Base-by-base conservation (phyloP, 2,888 invertebrate genomes). In the Tricholauxania praeusta region DNA sequence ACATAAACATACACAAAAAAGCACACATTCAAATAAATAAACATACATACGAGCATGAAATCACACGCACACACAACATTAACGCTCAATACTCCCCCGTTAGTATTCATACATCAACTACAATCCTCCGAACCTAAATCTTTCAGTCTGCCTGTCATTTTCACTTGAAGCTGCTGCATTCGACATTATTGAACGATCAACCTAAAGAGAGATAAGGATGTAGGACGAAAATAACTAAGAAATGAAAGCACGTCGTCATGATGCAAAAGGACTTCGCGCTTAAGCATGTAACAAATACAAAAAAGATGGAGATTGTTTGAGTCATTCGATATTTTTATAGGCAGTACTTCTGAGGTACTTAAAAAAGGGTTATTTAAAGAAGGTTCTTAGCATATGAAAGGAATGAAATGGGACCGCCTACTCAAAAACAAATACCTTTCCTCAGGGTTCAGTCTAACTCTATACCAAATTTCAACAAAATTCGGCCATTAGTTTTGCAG, bases 141-240 rank as follows among this genome's bases (percentile, higher is more conserved):
- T 22, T 10, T 49, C 19, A 19, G 39, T 39, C 39, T 14, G 28
- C 14, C 64, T 64, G 64, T 28, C 64, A 64, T 52, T 22, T 64
- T 64, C 51, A 64, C 51, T 64, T 28, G 64, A 51, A 52, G 64
- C 17, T 51, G n/a, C 22, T 51, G 28, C 14, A n/a, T 39, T 17
- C 63, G 39, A 17, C n/a, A 32, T 52, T 66, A 67, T 67, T 47
- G 67, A 67, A 57, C 67, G 67, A 67, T 67, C 67, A 67, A 67
- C 19, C 55, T 19, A 57, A 32, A 52, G 15, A 12, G 17, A 39
- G 55, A 67, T 39, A 67, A 55, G 57, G 55, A 47, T 47, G 28
- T 32, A n/a, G 10, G 39, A 39, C 1, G 10, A 39, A 39, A 10
- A 39, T 39, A 39, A 10, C 10, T 10, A 39, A 39, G 39, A 5